phyloP scores from a whole-genome alignment of 2,797 vertebrate species.

The Pangasius krempfi region DNA sequence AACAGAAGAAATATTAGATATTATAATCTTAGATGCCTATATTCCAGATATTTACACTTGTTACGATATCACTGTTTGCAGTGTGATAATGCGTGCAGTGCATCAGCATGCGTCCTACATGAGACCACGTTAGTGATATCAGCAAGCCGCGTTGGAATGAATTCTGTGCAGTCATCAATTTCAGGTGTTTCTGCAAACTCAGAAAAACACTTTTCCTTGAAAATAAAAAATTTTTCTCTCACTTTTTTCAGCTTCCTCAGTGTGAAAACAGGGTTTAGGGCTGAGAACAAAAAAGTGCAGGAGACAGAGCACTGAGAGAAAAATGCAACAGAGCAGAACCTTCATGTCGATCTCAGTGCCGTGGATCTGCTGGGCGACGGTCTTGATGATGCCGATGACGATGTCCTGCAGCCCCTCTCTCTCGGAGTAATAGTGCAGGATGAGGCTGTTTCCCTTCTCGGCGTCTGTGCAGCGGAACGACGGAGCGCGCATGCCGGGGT shows the following conservation, averaged over 20 bases:
- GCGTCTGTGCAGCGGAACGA: conserved; percentile 98
- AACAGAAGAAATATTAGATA: no score
- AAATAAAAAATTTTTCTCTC: not conserved
- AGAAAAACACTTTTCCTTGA: not conserved
- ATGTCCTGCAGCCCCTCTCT: conserved; percentile 98
- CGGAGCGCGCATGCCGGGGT: conserved; percentile 97
- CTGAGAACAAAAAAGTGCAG: not conserved
- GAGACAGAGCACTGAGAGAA: not conserved
- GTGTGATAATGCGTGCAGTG: not conserved
- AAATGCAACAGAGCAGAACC: conserved; percentile 69
- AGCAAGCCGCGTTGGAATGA: not conserved
- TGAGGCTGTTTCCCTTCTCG: conserved; percentile 94
- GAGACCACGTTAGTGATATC: not conserved
- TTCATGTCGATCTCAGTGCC: conserved; percentile 99
- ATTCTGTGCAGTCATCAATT: not conserved
- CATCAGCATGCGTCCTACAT: not conserved
- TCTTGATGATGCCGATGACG: conserved; percentile 98
- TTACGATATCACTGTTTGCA: not conserved
- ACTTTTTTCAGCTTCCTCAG: not conserved
- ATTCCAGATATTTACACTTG: no score
- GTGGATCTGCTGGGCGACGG: conserved; percentile 97
- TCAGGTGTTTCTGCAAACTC: not conserved
- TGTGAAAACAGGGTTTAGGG: not conserved
- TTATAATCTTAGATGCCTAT: no score
- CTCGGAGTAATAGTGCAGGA: conserved; percentile 98